Conservation (phyloP, 2,797 vertebrate species). For the Oryzias dopingdopingensis region DNA sequence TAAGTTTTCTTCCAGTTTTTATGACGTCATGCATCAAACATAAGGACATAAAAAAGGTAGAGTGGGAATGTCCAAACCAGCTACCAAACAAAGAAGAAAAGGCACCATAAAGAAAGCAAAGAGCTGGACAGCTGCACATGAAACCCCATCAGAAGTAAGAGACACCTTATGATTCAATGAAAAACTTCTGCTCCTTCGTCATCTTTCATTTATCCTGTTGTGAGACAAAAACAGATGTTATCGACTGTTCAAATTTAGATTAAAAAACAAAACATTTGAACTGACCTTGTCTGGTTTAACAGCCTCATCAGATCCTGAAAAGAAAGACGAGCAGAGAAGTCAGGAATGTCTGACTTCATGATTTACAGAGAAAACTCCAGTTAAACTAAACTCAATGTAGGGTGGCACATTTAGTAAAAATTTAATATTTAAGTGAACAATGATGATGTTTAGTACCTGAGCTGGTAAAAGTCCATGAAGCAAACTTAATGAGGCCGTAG, state of each 20-base stretch:
- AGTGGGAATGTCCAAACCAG: too few species aligned
- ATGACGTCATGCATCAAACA: too few species aligned
- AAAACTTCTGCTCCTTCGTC: constrained; percentile 2
- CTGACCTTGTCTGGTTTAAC: constrained; percentile 60
- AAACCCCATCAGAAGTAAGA: background rate
- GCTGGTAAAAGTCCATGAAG: constrained; percentile 71
- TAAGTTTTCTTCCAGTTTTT: too few species aligned
- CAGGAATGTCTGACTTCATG: background rate
- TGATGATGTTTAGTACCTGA: constrained; percentile 55
- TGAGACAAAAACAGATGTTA: background rate
- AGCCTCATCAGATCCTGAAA: constrained; percentile 45
- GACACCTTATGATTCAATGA: background rate
- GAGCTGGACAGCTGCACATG: background rate
- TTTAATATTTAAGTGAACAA: background rate
- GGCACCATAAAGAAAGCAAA: too few species aligned
- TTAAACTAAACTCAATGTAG: background rate
- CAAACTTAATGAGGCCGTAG: constrained; percentile 78
- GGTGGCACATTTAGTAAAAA: background rate
- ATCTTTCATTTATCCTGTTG: constrained; percentile 65
- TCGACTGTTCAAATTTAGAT: background rate
- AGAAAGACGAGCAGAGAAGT: constrained; percentile 16
- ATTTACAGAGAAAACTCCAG: rapidly evolving
- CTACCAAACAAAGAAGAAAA: too few species aligned
- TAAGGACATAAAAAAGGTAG: too few species aligned
- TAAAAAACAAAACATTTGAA: background rate